Conservation (phyloP, 2,113 vertebrate genomes). For the Carassius carassius region DNA sequence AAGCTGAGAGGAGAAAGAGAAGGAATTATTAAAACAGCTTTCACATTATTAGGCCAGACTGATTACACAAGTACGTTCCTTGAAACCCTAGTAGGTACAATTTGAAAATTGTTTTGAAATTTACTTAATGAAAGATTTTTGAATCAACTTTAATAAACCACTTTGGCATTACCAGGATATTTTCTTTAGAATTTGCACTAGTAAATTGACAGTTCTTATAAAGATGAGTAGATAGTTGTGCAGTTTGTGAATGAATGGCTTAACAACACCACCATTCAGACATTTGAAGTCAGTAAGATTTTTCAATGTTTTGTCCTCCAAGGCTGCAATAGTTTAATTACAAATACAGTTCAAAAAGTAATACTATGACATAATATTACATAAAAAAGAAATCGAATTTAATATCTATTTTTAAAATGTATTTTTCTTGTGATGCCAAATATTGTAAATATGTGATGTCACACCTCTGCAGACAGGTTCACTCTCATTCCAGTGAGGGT, state of each 20-base stretch:
- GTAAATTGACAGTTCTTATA: neutral
- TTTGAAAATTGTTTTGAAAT: neutral
- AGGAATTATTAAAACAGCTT: neutral
- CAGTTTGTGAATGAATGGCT: neutral
- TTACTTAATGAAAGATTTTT: neutral
- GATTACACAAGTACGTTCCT: neutral
- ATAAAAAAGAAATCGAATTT: neutral
- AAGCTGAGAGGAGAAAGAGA: slow-evolving; percentile 69
- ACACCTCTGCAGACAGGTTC: slow-evolving; percentile 89
- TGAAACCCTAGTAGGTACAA: neutral
- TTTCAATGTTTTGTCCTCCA: neutral
- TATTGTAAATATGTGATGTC: neutral
- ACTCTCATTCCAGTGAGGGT: slow-evolving; percentile 91
- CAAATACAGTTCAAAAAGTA: neutral
- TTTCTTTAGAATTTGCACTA: neutral
- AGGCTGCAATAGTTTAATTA: neutral
- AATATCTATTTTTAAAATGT: neutral
- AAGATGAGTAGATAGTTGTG: neutral
- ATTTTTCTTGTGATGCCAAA: neutral
- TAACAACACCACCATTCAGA: neutral
- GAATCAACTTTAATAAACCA: neutral
- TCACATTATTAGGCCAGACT: neutral
- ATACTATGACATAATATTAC: neutral
- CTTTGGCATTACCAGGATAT: neutral
- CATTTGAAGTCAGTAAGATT: neutral